Evolutionary conservation across 2,888 invertebrate genomes (phyloP).

Genomic region (Byasa hedistus): DNA sequence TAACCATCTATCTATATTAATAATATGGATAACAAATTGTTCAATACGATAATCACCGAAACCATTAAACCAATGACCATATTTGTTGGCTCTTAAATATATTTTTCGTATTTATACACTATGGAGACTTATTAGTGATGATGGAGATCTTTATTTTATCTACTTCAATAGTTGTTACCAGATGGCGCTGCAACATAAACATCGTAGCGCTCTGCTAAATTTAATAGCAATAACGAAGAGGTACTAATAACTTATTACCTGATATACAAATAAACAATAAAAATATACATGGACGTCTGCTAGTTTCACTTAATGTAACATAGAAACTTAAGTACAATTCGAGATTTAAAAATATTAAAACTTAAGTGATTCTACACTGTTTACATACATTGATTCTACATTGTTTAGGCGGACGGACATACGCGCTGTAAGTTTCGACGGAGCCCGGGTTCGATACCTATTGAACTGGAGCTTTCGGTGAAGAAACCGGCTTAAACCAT

Average conservation of each 20-base stretch:
- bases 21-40: not conserved
- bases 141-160: no score
- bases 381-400: not conserved
- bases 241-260: not conserved
- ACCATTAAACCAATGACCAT: not conserved
- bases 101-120: no score
- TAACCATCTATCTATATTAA: not conserved
- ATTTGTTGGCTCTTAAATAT: no score
- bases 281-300: not conserved
- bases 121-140: no score
- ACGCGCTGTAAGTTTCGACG: no score
- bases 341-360: not conserved
- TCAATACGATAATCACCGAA: not conserved
- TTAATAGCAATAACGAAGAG: not conserved
- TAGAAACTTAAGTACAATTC: not conserved
- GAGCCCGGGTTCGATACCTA: no score
- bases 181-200: not conserved
- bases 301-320: not conserved
- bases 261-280: not conserved
- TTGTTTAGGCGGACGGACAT: no score
- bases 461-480: no score
- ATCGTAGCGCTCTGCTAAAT: not conserved
- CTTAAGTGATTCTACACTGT: not conserved
- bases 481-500: no score
- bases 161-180: not conserved